Base-by-base conservation (phyloP, 2,797 vertebrate species). In the Xenentodon cancila region DNA sequence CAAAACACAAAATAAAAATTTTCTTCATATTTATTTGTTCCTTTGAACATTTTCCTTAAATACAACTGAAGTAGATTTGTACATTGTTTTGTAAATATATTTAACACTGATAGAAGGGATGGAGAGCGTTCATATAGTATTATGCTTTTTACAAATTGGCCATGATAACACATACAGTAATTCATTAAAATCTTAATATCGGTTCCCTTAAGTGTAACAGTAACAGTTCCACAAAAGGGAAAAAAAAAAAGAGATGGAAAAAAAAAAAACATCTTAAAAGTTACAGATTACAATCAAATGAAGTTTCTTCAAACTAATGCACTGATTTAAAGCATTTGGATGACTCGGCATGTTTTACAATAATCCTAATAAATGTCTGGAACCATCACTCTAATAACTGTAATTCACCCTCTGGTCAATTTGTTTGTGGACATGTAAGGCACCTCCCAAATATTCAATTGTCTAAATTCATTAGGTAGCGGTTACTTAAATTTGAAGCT, bases 21-120 rank as follows among this genome's bases (percentile, higher is more conserved):
- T 18, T 49, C 20, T 47, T 49, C 34, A 13, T 55, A 3, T 79
- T 71, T 63, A 48, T 71, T 60, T 68, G 1, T 16, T 43, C 50
- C 9, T 42, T 48, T 25, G 27, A 34, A 37, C 1, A 27, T 54
- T 49, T 1, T 50, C 2, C 70, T 74, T 77, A 79, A 82, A 82
- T 80, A 84, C 51, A 81, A 60, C 47, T 48, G 5, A 61, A 50
- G 30, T 40, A 63, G 0, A 68, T 51, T 13, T 70, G 40, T 18
- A 53, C 22, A 8, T 11, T 18, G 3, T 22, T 17, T 6, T 42
- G 0, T 53, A 60, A 21, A 9, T 32, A 64, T 49, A 73, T 65
- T 27, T 50, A 77, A 76, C 22, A 69, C 25, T 69, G 53, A 59
- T 20, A 37, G 9, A 44, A 45, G 11, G n/a, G 5, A 68, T 2